Conservation (phyloP, 2,888 invertebrate genomes). For the Gortyna flavago region DNA sequence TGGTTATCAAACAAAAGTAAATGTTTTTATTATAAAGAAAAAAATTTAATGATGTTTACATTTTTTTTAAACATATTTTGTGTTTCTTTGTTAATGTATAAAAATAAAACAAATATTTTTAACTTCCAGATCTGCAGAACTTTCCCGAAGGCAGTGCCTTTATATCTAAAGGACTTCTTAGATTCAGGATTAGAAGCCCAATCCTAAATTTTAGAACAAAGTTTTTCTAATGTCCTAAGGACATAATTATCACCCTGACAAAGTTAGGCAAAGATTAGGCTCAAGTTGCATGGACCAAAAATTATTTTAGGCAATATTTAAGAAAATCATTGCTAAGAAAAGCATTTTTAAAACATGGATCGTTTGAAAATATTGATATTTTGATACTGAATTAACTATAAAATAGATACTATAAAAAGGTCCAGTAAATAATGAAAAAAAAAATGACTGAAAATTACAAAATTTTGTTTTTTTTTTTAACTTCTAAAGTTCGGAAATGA, state of each 20-base stretch:
- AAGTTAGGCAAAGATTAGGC: conserved; percentile 36
- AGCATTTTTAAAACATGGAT: conserved; percentile 10
- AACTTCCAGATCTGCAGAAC: conserved; percentile 88
- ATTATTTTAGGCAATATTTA: conserved; percentile 24
- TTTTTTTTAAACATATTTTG: no score
- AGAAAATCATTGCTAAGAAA: conserved; percentile 1
- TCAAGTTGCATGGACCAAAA: conserved; percentile 48
- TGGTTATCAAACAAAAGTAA: no score
- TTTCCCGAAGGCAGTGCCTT: conserved; percentile 88
- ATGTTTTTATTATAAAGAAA: no score
- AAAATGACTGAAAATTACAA: background rate
- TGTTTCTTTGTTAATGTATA: background rate
- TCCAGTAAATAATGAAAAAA: background rate
- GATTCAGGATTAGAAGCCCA: conserved; percentile 92
- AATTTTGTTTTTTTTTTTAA: background rate
- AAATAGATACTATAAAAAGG: background rate
- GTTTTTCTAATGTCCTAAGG: background rate
- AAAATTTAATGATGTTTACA: no score
- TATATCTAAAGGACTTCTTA: conserved; percentile 91
- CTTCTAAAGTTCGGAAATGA: background rate
- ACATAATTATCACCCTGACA: conserved; percentile 11
- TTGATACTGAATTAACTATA: background rate
- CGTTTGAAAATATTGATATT: background rate
- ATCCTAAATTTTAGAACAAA: conserved; percentile 44
- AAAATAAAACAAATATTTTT: background rate